A percentile compares a stretch with the other conserved stretches of the same genome.
phyloP scores from a whole-genome alignment of 2,113 vertebrate genomes.

The Crotalus helleri region DNA sequence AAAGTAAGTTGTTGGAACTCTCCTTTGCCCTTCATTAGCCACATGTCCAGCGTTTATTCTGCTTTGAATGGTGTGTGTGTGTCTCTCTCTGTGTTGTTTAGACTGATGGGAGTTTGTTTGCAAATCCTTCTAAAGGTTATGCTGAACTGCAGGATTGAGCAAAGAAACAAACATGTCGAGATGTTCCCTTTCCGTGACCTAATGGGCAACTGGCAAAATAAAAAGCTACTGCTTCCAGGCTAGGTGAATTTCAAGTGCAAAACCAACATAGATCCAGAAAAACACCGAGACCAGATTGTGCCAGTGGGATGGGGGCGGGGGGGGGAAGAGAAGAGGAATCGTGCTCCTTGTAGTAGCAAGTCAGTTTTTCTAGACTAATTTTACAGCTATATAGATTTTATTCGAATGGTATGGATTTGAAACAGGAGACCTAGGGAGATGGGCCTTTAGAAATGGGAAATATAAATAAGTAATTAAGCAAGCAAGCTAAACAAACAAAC shows the following conservation, averaged over 20 bases:
- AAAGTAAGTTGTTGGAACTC: not conserved
- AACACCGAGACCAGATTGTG: not conserved
- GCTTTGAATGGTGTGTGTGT: not conserved
- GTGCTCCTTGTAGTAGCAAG: not conserved
- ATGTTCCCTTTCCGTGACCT: not conserved
- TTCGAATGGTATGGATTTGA: not conserved
- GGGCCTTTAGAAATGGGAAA: not conserved
- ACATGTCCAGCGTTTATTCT: not conserved
- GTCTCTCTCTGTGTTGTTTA: not conserved
- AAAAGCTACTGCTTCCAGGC: constrained; percentile 9
- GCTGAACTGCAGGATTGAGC: not conserved
- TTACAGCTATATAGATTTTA: not conserved
- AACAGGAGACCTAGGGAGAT: not conserved
- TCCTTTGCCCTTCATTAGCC: not conserved
- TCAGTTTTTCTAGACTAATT: not conserved
- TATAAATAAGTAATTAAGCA: not conserved
- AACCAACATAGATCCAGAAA: not conserved
- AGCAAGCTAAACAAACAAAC: not conserved
- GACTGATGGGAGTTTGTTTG: rapidly evolving
- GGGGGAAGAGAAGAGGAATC: not conserved
- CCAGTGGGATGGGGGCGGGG: not conserved
- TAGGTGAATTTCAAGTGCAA: not conserved
- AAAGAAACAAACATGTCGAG: not conserved
- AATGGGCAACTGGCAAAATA: not conserved
- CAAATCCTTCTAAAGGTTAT: not conserved